Conservation (phyloP, 1,140 invertebrate genomes). For the Reticulitermes speratus region DNA sequence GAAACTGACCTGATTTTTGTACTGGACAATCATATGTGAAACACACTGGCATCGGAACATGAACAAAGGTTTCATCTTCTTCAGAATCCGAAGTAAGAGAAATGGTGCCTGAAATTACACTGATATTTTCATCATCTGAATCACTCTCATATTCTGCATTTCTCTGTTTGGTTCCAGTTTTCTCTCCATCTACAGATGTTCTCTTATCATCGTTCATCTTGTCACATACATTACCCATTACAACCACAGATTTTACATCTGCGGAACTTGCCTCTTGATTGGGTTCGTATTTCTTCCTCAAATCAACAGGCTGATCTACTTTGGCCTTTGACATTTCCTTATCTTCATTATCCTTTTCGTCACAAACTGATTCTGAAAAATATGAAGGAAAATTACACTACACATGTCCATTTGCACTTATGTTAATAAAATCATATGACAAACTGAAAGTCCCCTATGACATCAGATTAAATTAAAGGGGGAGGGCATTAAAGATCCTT, state of each 20-base stretch:
- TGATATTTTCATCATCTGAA: constrained; percentile 36
- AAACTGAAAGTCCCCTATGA: no score
- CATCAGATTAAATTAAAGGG: no score
- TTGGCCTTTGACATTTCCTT: not conserved
- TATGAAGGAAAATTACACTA: not conserved
- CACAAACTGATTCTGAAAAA: not conserved
- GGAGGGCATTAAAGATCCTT: no score
- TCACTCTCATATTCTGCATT: constrained; percentile 33
- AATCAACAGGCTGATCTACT: not conserved
- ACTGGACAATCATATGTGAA: constrained; percentile 25
- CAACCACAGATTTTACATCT: no score
- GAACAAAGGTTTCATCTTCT: constrained; percentile 38
- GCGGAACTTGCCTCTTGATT: no score
- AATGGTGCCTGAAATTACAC: constrained; percentile 35
- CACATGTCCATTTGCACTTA: no score
- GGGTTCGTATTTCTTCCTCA: not conserved
- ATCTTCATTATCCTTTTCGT: not conserved
- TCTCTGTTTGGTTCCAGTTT: not conserved
- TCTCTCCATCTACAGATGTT: no score
- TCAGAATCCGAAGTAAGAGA: constrained; percentile 33
- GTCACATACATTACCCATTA: not conserved
- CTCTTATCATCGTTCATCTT: not conserved
- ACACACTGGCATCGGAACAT: constrained; percentile 36
- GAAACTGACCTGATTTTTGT: not conserved
- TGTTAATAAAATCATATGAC: no score